phyloP scores from a whole-genome alignment of 2,888 invertebrate genomes.

The Dorcus hopei region DNA sequence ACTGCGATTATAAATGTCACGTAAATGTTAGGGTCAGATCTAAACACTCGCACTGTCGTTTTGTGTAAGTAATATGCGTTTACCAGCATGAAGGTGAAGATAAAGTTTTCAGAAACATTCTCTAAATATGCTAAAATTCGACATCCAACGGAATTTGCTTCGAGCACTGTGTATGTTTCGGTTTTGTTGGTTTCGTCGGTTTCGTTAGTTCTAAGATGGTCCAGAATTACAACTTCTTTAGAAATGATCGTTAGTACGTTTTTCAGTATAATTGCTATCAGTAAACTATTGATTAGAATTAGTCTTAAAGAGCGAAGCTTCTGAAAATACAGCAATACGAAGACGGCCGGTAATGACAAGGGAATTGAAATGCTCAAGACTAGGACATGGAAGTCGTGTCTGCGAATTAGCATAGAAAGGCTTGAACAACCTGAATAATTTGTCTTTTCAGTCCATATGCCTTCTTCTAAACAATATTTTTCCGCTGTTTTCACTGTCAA shows the following conservation, averaged over 20 bases:
- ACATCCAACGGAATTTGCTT: slow-evolving; percentile 53
- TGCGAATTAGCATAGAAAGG: slow-evolving; percentile 51
- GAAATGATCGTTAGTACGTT: slow-evolving; percentile 60
- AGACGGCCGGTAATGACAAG: slow-evolving; percentile 56
- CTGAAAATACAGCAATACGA: slow-evolving; percentile 57
- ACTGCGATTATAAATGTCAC: slow-evolving; percentile 51
- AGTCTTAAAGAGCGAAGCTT: slow-evolving; percentile 53
- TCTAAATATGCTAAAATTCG: slow-evolving; percentile 56
- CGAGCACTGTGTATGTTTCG: slow-evolving; percentile 44
- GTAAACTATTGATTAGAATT: slow-evolving; percentile 58
- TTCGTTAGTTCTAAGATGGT: slow-evolving; percentile 52
- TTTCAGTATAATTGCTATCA: slow-evolving; percentile 57
- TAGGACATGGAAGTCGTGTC: slow-evolving; percentile 57
- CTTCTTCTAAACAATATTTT: slow-evolving; percentile 55
- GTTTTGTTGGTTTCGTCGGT: slow-evolving; percentile 34
- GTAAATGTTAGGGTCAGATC: slow-evolving; percentile 53
- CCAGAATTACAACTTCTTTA: slow-evolving; percentile 57
- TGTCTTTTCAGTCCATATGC: slow-evolving; percentile 58
- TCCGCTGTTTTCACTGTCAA: slow-evolving; percentile 21
- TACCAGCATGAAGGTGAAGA: slow-evolving; percentile 68
- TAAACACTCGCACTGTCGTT: slow-evolving; percentile 63
- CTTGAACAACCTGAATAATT: slow-evolving; percentile 59
- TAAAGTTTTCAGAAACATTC: slow-evolving; percentile 55
- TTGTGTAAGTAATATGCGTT: slow-evolving; percentile 66
- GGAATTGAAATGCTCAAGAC: slow-evolving; percentile 54